These are phyloP conservation scores for Allolobophora icterica DNA, from an alignment of 2,888 invertebrate species.

Conservation along the genomic window DNA sequence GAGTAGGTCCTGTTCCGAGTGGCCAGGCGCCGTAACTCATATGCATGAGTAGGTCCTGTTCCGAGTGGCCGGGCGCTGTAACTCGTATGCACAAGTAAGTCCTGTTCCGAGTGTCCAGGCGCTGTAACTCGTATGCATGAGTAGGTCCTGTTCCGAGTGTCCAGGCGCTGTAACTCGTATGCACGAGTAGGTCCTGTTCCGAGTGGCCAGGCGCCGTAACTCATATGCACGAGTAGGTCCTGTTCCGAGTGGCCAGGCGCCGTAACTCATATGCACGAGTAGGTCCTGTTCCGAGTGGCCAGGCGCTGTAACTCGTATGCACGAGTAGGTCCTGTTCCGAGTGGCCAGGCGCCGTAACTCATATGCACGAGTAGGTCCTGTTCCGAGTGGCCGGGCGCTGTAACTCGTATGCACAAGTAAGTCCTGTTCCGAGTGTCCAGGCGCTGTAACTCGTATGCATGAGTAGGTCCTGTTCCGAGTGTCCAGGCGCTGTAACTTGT, in stretches of 20 bases:
- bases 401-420: conserved; percentile 41
- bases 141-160: conserved; percentile 57
- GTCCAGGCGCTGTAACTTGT: conserved; percentile 51
- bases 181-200: conserved; percentile 49
- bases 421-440: conserved; percentile 57
- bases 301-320: conserved; percentile 45
- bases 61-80: conserved; percentile 55
- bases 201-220: conserved; percentile 54
- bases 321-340: conserved; percentile 52
- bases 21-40: conserved; percentile 51
- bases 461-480: conserved; percentile 54
- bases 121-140: conserved; percentile 43
- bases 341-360: conserved; percentile 52
- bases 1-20: conserved; percentile 54
- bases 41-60: conserved; percentile 46
- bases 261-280: conserved; percentile 41
- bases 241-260: conserved; percentile 57
- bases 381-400: conserved; percentile 56
- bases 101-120: conserved; percentile 58
- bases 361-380: conserved; percentile 41
- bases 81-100: conserved; percentile 42
- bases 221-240: conserved; percentile 41
- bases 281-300: conserved; percentile 57
- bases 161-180: conserved; percentile 46
- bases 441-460: conserved; percentile 43